phyloP scores from a whole-genome alignment of 1,140 invertebrate genomes.

The Aradophagus sp. region DNA sequence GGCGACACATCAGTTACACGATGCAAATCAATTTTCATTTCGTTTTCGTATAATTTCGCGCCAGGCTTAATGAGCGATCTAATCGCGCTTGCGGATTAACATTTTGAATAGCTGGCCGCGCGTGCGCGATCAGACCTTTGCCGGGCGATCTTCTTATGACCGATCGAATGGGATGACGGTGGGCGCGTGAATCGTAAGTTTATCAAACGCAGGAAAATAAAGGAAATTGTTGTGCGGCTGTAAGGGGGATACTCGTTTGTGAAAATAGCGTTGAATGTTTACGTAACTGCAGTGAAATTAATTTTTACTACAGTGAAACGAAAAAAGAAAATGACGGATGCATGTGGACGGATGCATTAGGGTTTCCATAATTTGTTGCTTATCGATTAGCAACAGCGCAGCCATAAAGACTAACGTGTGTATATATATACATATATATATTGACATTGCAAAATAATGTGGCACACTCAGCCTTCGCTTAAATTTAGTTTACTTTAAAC shows the following conservation, averaged over 20 bases:
- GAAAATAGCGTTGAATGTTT: no score
- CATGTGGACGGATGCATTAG: no score
- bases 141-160: background rate
- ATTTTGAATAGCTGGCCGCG: constrained; percentile 34
- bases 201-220: no score
- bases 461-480: background rate
- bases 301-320: no score
- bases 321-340: no score
- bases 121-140: constrained; percentile 14
- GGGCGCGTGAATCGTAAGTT: no score
- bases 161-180: background rate
- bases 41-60: constrained; percentile 48
- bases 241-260: no score
- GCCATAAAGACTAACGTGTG: constrained; percentile 15
- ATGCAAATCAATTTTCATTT: constrained; percentile 55
- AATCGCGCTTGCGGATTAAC: constrained; percentile 39
- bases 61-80: constrained; percentile 37
- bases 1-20: constrained; percentile 54
- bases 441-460: constrained; percentile 13
- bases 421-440: constrained; percentile 36
- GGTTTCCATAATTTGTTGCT: constrained; percentile 6
- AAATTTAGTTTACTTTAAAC: constrained; percentile 16
- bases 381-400: constrained; percentile 19
- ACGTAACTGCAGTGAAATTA: no score
- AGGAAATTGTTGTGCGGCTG: no score